Evolutionary conservation across 2,797 vertebrate species (phyloP).

Genomic region (Rhinella marina): DNA sequence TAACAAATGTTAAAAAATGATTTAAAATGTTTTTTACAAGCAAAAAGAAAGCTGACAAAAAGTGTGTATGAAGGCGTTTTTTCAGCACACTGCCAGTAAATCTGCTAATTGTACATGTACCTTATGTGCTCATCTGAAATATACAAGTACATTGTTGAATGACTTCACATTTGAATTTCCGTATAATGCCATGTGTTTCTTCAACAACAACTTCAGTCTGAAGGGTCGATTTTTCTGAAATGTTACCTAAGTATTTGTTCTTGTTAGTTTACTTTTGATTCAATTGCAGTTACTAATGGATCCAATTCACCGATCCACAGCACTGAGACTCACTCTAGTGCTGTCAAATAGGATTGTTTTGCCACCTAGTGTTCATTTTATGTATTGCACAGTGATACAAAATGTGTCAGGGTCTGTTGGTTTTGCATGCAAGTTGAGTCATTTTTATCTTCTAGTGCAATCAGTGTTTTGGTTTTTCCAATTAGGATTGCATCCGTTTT

Average conservation of each 20-base stretch:
- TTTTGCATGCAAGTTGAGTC: no score
- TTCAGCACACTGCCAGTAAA: no score
- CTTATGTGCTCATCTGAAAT: not conserved
- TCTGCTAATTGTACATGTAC: not conserved
- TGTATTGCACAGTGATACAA: not conserved
- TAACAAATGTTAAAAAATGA: no score
- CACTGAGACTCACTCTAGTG: not conserved
- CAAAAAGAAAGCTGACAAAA: no score
- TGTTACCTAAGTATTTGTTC: not conserved
- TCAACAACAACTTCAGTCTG: not conserved
- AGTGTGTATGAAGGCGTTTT: no score
- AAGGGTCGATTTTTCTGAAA: not conserved
- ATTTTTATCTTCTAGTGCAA: no score
- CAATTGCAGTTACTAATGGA: not conserved
- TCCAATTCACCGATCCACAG: not conserved
- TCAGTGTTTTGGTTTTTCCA: no score
- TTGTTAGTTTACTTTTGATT: slow-evolving; percentile 15
- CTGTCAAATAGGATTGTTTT: not conserved
- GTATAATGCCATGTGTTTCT: not conserved
- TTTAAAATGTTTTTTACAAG: no score
- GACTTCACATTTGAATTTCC: not conserved
- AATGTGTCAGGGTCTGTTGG: no score
- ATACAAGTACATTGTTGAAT: not conserved
- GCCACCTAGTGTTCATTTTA: slow-evolving; percentile 49
- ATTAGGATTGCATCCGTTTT: no score